Evolutionary conservation across 2,113 vertebrate species (phyloP).

Genomic region (Lagopus muta): DNA sequence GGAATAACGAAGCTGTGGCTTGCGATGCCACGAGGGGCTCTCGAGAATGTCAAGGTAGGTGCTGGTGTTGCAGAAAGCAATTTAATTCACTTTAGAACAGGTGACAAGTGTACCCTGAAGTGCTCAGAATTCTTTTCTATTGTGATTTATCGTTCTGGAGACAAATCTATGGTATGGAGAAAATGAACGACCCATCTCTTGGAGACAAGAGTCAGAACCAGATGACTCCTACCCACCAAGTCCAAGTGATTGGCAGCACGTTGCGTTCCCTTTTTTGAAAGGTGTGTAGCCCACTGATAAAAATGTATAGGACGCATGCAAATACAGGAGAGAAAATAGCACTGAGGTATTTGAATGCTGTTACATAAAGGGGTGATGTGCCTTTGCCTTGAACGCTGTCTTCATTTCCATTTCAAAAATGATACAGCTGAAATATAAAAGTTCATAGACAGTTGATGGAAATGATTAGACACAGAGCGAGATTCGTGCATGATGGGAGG

Average conservation of each 20-base stretch:
- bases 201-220: background rate
- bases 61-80: background rate
- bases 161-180: background rate
- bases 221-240: background rate
- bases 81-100: background rate
- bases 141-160: background rate
- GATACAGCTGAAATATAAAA: background rate
- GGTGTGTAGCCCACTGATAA: accelerated
- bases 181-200: background rate
- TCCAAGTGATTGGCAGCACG: accelerated
- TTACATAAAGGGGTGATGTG: background rate
- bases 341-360: background rate
- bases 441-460: constrained; percentile 15
- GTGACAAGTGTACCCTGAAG: accelerated
- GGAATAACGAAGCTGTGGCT: background rate
- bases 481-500: background rate
- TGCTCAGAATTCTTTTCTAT: background rate
- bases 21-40: background rate
- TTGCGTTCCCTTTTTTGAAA: background rate
- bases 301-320: background rate
- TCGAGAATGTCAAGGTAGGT: background rate
- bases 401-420: constrained; percentile 47
- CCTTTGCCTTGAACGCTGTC: background rate
- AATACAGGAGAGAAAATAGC: background rate
- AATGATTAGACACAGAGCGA: background rate